Evolutionary conservation across 64 coral and sea anemone species (phyloP), one percentile per base, ranked within the genome.

Genomic region (Montipora sp.): DNA sequence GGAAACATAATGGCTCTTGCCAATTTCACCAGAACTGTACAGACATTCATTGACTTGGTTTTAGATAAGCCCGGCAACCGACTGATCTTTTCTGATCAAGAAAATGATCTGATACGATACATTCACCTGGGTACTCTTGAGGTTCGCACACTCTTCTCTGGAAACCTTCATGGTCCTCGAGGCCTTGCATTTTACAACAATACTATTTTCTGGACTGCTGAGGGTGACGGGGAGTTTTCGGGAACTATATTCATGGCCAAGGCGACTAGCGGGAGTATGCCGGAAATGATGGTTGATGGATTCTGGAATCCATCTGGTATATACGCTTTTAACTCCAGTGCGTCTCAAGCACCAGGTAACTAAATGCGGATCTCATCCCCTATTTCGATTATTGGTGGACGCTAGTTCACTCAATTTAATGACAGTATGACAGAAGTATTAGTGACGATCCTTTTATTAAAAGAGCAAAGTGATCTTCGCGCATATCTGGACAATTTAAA

Each of bases 41-140:
- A 16, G 5, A 15, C 60, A 4, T 63, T 19, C 16, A 5, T 84
- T 68, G 81, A 84, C 59, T 1, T 84, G 60, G 81, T 48, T 66
- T 11, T 48, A 8, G 81, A 84, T 68, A 84, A 68, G 19, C 24
- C 6, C 3, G 44, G 16, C 16, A 66, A 68, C 27, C 59, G 60
- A n/a, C 44, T 84, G 7, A 63, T 68, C 81, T 68, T 84, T 47
- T 84, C 59, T 21, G 81, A 84, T 61, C 81, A 69, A 68, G 8
- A 43, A 59, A 69, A 68, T 68, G 43, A 68, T 5, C 27, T 84
- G 36, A 84, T 84, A 44, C 59, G 60, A 13, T 84, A 66, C 7
- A 84, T 84, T 68, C 36, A 84, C 57, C 60, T 84, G 59, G 10
- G 2, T 15, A 84, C 7, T 84, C 2, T 46, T 24, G 59, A n/a